Percentiles rank a stretch among this genome's conserved stretches.
phyloP scores from a whole-genome alignment of 1,140 invertebrate genomes.

The Dendrolimus punctatus region DNA sequence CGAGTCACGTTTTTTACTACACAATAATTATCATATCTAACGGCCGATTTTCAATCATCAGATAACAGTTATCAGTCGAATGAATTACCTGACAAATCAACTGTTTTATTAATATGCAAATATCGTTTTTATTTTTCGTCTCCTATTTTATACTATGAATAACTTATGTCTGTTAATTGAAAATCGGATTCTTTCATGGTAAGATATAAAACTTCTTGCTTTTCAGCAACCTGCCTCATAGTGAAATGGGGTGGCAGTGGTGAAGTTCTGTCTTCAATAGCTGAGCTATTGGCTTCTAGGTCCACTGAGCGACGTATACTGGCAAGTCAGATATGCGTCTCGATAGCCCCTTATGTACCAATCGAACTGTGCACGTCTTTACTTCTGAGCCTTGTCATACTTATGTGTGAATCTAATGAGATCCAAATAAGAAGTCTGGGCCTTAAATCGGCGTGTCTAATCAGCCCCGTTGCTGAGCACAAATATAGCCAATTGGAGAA shows the following conservation, averaged over 20 bases:
- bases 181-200: too few species aligned
- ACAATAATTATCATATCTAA: too few species aligned
- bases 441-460: constrained; percentile 50
- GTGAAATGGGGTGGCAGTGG: constrained; percentile 62
- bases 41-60: too few species aligned
- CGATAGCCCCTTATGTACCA: constrained; percentile 54
- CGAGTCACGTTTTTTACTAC: too few species aligned
- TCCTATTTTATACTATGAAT: too few species aligned
- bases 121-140: too few species aligned
- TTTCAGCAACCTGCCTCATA: constrained; percentile 51
- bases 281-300: constrained; percentile 45
- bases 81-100: too few species aligned
- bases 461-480: constrained; percentile 54
- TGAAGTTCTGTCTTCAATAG: constrained; percentile 54
- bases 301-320: constrained; percentile 44
- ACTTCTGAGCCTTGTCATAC: constrained; percentile 55
- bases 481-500: constrained; percentile 64
- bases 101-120: too few species aligned
- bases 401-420: constrained; percentile 67
- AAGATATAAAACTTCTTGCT: not conserved
- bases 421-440: constrained; percentile 49
- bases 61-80: too few species aligned
- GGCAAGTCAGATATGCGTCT: constrained; percentile 54
- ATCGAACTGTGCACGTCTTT: constrained; percentile 63
- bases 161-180: too few species aligned